Conservation (phyloP, 2,888 invertebrate genomes). For the Calameuta idolon region DNA sequence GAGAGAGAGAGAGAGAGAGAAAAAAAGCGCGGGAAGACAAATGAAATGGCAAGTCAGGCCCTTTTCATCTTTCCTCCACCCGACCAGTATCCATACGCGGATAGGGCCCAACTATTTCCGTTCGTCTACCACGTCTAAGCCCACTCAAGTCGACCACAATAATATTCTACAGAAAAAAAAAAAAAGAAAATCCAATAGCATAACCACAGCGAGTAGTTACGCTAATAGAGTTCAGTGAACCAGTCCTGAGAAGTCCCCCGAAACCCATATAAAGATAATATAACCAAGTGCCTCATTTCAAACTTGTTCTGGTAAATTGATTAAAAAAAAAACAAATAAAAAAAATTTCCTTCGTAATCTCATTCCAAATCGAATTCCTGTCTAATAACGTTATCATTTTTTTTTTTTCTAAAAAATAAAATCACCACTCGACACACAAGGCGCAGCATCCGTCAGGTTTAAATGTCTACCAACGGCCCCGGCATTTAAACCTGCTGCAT, state of each 20-base stretch:
- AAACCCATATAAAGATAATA: background rate
- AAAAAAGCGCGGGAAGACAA: constrained; percentile 1
- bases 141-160: background rate
- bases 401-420: background rate
- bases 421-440: background rate
- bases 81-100: background rate
- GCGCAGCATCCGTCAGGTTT: background rate
- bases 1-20: constrained; percentile 21
- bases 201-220: background rate
- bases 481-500: background rate
- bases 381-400: background rate
- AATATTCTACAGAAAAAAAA: background rate
- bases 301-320: background rate
- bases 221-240: background rate
- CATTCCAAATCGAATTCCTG: background rate
- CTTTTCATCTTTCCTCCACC: background rate
- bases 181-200: background rate
- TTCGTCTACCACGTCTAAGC: background rate
- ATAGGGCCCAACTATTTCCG: background rate
- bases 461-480: background rate
- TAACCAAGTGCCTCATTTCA: background rate
- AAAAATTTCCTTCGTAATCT: background rate
- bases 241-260: background rate
- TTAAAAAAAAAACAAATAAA: background rate
- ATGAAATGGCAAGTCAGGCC: background rate